phyloP scores from a whole-genome alignment of 2,113 vertebrate genomes.

The Apteryx mantelli region DNA sequence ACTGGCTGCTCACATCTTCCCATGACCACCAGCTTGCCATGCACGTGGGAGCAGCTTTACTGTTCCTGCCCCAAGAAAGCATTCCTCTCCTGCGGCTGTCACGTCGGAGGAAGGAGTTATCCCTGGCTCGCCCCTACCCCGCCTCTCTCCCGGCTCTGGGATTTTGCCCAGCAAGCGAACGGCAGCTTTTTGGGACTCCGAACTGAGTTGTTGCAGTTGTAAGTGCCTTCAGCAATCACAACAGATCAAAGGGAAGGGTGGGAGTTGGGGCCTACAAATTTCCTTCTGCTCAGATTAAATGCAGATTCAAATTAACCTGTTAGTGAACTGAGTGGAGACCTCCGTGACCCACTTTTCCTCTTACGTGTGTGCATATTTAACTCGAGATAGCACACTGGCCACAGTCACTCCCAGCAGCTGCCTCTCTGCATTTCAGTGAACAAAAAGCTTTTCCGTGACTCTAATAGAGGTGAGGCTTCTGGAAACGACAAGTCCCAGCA shows the following conservation, averaged over 20 bases:
- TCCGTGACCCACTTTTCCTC: background rate
- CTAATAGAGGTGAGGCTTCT: background rate
- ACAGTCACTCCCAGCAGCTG: background rate
- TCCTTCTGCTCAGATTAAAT: background rate
- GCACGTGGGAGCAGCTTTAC: background rate
- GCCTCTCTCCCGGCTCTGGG: background rate
- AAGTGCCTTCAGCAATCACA: background rate
- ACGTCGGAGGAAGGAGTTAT: background rate
- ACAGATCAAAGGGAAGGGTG: constrained; percentile 46
- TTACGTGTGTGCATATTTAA: background rate
- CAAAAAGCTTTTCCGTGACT: background rate
- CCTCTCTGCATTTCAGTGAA: background rate
- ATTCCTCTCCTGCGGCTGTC: background rate
- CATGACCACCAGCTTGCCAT: background rate
- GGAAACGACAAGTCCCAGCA: background rate
- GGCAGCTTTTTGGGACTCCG: background rate
- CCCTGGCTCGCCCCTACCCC: background rate
- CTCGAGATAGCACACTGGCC: fast-evolving
- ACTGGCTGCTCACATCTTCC: background rate
- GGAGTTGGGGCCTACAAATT: background rate
- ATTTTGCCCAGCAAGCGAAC: background rate
- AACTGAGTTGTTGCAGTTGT: background rate
- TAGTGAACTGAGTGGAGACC: background rate
- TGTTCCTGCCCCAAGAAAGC: background rate
- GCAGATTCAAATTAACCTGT: constrained; percentile 1